These are phyloP conservation scores for Electrophaes corylata DNA, from an alignment of 2,888 invertebrate genomes.

Conservation along the genomic window DNA sequence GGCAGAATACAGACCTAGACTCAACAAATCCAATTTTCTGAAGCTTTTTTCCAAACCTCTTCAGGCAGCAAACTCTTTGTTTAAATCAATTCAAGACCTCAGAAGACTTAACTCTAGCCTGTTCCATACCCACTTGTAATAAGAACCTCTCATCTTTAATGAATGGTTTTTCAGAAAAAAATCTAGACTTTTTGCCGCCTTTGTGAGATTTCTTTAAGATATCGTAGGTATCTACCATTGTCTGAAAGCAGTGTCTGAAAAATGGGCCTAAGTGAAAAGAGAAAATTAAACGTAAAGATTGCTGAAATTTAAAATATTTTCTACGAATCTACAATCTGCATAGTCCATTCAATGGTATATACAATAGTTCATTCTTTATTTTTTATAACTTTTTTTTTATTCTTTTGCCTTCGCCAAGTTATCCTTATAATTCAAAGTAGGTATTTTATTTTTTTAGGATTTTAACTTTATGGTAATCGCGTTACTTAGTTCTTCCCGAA, in stretches of 20 bases:
- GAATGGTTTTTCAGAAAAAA: constrained; percentile 46
- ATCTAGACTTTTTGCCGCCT: constrained; percentile 36
- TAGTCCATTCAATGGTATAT: too few relatives aligned
- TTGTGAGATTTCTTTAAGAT: constrained; percentile 25
- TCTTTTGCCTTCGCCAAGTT: too few relatives aligned
- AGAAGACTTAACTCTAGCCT: constrained; percentile 28
- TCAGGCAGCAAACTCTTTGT: constrained; percentile 29
- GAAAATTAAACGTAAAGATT: neutral
- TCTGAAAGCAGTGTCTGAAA: constrained; percentile 18
- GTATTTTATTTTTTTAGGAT: too few relatives aligned
- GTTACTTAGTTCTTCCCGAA: too few relatives aligned
- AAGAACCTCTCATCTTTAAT: constrained; percentile 47
- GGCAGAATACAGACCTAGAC: constrained; percentile 6
- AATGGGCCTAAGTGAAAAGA: neutral
- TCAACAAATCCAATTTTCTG: constrained; percentile 23
- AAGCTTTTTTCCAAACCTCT: constrained; percentile 30
- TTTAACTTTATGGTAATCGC: too few relatives aligned
- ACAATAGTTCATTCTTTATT: too few relatives aligned
- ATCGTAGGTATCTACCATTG: constrained; percentile 2
- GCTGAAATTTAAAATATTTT: neutral
- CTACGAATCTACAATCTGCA: too few relatives aligned
- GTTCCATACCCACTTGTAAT: constrained; percentile 41
- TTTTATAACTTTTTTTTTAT: too few relatives aligned
- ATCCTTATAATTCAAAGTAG: too few relatives aligned
- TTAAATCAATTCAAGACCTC: constrained; percentile 19